A percentile compares a stretch with the other conserved stretches of the same genome.
phyloP scores from a whole-genome alignment of 1,140 invertebrate genomes.

The Drosophila obscura region DNA sequence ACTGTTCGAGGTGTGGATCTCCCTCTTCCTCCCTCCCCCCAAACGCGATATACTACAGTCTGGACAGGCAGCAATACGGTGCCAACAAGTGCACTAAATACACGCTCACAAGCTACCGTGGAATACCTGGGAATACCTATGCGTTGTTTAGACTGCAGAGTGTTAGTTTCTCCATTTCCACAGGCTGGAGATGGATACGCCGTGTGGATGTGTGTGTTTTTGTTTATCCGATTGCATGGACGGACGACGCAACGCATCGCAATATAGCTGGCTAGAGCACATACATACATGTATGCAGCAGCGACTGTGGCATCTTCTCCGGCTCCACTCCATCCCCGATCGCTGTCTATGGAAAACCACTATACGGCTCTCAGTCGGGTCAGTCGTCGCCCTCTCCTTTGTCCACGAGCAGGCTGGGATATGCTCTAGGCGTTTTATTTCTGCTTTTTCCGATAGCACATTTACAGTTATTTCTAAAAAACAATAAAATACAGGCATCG shows the following conservation, averaged over 20 bases:
- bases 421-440: slow-evolving; percentile 63
- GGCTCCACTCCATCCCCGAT: slow-evolving; percentile 14
- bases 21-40: no score
- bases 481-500: slow-evolving; percentile 74
- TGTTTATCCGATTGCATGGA: slow-evolving; percentile 31
- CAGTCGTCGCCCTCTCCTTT: slow-evolving; percentile 20
- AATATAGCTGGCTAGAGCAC: slow-evolving; percentile 62
- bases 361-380: slow-evolving; percentile 71
- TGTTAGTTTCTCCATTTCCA: no score
- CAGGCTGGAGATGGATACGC: slow-evolving; percentile 3
- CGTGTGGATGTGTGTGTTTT: slow-evolving; percentile 11
- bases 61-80: no score
- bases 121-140: no score
- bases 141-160: no score
- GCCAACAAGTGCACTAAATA: no score
- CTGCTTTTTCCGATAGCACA: slow-evolving; percentile 69
- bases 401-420: slow-evolving; percentile 31
- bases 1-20: no score
- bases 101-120: no score
- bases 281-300: slow-evolving; percentile 29
- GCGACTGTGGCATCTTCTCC: slow-evolving; percentile 26
- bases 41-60: no score
- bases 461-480: slow-evolving; percentile 83
- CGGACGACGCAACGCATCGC: slow-evolving; percentile 71
- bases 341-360: slow-evolving; percentile 68